Conservation (phyloP, 2,888 invertebrate genomes). For the Lordiphosa andalusiaca region DNA sequence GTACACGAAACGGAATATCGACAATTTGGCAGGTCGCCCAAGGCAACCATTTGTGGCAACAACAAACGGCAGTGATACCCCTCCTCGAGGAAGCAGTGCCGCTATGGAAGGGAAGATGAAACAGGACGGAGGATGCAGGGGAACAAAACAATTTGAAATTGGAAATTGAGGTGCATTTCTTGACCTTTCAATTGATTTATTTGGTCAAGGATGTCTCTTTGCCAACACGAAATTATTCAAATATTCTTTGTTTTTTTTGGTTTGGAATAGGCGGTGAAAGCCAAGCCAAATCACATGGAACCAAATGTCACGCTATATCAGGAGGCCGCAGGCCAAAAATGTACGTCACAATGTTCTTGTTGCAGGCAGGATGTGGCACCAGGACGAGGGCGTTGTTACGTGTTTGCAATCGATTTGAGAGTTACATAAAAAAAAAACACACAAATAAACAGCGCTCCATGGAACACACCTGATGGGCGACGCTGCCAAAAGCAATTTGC, state of each 20-base stretch:
- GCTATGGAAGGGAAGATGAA: constrained; percentile 2
- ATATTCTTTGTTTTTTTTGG: constrained; percentile 22
- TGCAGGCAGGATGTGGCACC: constrained; percentile 8
- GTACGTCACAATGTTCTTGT: constrained; percentile 12
- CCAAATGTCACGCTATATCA: constrained; percentile 70
- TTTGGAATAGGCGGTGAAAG: constrained; percentile 1
- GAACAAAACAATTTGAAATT: too few relatives aligned
- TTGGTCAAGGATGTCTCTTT: constrained; percentile 18
- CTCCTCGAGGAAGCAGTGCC: constrained; percentile 12
- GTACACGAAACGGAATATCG: constrained; percentile 49
- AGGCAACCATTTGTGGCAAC: constrained; percentile 68
- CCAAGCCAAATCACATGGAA: constrained; percentile 57
- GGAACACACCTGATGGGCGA: constrained; percentile 30
- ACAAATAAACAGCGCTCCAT: neutral
- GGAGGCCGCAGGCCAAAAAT: constrained; percentile 33
- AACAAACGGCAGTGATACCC: constrained; percentile 31
- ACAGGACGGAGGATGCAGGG: too few relatives aligned
- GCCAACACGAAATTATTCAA: constrained; percentile 53
- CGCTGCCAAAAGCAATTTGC: constrained; percentile 40
- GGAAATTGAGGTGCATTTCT: neutral
- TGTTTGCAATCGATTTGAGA: constrained; percentile 76
- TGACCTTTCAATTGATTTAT: too few relatives aligned
- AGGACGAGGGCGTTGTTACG: constrained; percentile 54
- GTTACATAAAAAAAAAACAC: constrained; percentile 61
- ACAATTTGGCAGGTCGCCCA: constrained; percentile 69